phyloP scores from a whole-genome alignment of 2,888 invertebrate species.

The Drosophila suboccidentalis region DNA sequence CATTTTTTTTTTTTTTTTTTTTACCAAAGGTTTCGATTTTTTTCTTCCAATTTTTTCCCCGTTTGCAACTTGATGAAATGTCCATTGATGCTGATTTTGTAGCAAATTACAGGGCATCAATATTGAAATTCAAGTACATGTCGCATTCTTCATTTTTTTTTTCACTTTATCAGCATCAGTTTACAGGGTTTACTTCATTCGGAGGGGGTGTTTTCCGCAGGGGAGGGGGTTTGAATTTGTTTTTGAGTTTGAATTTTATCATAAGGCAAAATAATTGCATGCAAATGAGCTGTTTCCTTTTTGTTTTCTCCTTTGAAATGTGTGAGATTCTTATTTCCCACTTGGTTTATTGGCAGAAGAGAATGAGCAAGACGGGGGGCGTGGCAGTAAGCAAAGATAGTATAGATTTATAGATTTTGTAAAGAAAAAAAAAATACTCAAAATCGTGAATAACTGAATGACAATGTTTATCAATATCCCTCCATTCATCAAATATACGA shows the following conservation, averaged over 20 bases:
- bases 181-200: not conserved
- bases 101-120: constrained; percentile 71
- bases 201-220: not conserved
- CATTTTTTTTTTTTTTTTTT: constrained; percentile 1
- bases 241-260: constrained; percentile 9
- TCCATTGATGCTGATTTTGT: constrained; percentile 67
- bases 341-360: constrained; percentile 20
- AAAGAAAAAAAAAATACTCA: not conserved
- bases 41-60: constrained; percentile 15
- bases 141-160: constrained; percentile 42
- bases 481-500: not conserved
- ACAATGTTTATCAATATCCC: too few relatives aligned
- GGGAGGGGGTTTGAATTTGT: not conserved
- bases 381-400: constrained; percentile 5
- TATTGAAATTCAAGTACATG: constrained; percentile 70
- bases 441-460: too few relatives aligned
- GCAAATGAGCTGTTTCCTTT: constrained; percentile 60
- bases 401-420: constrained; percentile 43
- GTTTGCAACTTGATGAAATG: constrained; percentile 61
- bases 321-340: constrained; percentile 18
- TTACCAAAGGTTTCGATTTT: constrained; percentile 11
- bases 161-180: constrained; percentile 29
- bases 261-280: constrained; percentile 66
- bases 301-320: constrained; percentile 1
- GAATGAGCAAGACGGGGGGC: not conserved